Evolutionary conservation across 2,888 invertebrate genomes (phyloP), one percentile per base, ranked within the genome.

Genomic region (Ametastegia equiseti): DNA sequence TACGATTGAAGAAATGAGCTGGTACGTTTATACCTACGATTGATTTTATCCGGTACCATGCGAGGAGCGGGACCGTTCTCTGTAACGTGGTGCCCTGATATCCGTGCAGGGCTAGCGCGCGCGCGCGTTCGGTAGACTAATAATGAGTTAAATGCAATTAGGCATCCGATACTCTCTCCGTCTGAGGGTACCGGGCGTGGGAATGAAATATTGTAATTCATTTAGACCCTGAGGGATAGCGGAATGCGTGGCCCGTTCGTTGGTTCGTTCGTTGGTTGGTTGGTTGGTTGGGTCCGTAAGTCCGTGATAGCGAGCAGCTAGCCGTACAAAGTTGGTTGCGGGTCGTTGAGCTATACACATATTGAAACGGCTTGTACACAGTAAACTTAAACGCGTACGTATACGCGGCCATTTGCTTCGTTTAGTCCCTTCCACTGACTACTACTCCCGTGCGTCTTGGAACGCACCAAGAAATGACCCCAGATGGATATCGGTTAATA

Each of bases 401-500:
- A 54, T 80, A 19, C 42, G 33, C 60, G 60, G 78, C 39, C 78
- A 60, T 60, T 60, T 63, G 57, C 60, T 63, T 60, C 78, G 57
- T 78, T 60, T 50, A 60, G 54, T 36, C 57, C 73, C 39, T 60
- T 42, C 60, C 19, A 60, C 42, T 19, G 60, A 27, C 78, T 57
- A 30, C 60, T 42, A 42, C 60, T 39, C 60, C 15, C 45, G 33
- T 60, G 57, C 60, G 23, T 42, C 42, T 60, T 63, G 13, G 27
- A 78, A 78, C 83, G 85, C 85, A 86, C 84, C 86, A 83, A 86
- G 86, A 86, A 88, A 88, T 88, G 89, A 89, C 89, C 89, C 87
- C 89, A 88, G 89, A 89, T 89, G 88, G 85, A 88, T 89, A 89
- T 89, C 89, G 89, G 88, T 89, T 89, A 89, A 89, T 89, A 89